Percentiles rank a stretch among this genome's conserved stretches.
These are phyloP conservation scores for Bucco capensis DNA, from an alignment of 2,113 vertebrate species.

Conservation along the genomic window DNA sequence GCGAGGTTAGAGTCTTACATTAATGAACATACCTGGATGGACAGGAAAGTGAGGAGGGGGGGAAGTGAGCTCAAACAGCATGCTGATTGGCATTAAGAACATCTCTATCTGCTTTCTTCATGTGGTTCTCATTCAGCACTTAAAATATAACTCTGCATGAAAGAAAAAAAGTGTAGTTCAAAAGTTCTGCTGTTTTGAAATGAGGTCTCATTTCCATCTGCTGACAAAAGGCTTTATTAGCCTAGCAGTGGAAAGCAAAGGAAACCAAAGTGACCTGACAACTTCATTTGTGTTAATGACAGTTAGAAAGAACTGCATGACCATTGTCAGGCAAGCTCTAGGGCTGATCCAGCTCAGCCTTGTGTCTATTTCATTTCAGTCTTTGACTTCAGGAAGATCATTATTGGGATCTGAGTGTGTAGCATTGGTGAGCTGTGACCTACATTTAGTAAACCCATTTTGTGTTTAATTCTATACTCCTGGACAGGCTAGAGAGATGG, in stretches of 20 bases:
- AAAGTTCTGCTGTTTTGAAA: neutral
- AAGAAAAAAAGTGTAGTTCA: neutral
- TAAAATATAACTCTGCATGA: neutral
- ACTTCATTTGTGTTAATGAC: slow-evolving; percentile 2
- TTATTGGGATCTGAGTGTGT: neutral
- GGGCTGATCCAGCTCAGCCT: neutral
- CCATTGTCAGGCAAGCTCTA: neutral
- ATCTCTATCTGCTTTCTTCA: neutral
- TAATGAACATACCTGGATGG: neutral
- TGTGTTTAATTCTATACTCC: neutral
- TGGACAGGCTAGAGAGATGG: too few species aligned
- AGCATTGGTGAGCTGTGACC: neutral
- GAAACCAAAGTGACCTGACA: neutral
- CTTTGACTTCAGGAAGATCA: neutral
- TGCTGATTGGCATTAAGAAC: neutral
- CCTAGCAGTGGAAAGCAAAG: neutral
- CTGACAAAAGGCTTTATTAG: slow-evolving; percentile 7
- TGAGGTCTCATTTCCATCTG: neutral
- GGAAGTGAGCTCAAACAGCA: neutral
- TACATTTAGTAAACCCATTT: neutral
- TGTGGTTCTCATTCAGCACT: neutral
- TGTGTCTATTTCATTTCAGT: neutral
- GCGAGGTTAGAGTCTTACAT: neutral
- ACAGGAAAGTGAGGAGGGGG: neutral
- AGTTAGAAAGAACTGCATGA: neutral